A percentile compares a stretch with the other conserved stretches of the same genome.
Evolutionary conservation across 2,888 invertebrate genomes (phyloP).

Genomic region (Cheilosia vulpina): DNA sequence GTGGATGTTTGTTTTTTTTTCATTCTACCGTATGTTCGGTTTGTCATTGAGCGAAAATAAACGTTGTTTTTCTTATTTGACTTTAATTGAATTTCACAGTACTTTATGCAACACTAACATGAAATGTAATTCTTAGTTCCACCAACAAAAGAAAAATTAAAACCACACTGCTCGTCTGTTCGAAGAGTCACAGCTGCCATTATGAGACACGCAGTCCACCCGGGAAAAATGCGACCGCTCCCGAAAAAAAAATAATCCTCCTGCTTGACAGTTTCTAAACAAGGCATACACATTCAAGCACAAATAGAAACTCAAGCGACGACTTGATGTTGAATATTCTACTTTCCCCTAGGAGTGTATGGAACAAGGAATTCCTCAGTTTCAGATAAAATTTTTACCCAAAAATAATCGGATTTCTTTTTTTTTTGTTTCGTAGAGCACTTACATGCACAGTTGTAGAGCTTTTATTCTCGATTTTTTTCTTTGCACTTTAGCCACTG

Average conservation of each 20-base stretch:
- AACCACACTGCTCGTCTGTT: constrained; percentile 23
- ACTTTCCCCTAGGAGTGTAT: constrained; percentile 63
- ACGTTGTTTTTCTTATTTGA: constrained; percentile 24
- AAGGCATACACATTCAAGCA: constrained; percentile 45
- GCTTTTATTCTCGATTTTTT: constrained; percentile 15
- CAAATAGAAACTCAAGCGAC: constrained; percentile 18
- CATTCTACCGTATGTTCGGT: constrained; percentile 63
- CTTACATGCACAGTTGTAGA: constrained; percentile 38
- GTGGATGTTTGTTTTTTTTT: constrained; percentile 22
- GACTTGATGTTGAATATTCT: constrained; percentile 40
- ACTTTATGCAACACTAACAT: constrained; percentile 63
- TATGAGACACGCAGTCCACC: constrained; percentile 57
- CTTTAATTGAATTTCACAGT: constrained; percentile 57
- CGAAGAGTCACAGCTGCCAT: constrained; percentile 65
- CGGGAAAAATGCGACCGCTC: constrained; percentile 72
- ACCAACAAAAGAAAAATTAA: neutral
- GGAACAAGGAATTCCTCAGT: constrained; percentile 33
- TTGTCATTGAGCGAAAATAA: constrained; percentile 70
- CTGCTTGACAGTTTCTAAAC: constrained; percentile 61
- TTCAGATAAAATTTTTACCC: constrained; percentile 9
- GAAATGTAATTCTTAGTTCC: constrained; percentile 31
- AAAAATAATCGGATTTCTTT: constrained; percentile 24
- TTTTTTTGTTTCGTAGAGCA: neutral
- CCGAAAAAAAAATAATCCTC: constrained; percentile 59
- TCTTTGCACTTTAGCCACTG: constrained; percentile 9